Evolutionary conservation across 2,888 invertebrate species (phyloP), one percentile per base, ranked within the genome.

Genomic region (Aplocera efformata): DNA sequence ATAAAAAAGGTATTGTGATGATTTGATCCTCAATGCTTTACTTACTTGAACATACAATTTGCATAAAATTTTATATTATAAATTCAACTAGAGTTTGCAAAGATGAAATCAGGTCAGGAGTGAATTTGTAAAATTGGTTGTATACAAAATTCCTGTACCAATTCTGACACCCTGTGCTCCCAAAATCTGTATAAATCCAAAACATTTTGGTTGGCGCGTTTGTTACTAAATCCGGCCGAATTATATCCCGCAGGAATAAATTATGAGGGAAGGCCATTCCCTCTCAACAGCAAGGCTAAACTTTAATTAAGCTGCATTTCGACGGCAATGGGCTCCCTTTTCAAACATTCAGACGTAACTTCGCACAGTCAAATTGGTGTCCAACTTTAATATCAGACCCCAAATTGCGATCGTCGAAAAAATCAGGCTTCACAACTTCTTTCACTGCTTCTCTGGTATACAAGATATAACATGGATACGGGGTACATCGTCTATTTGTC

Each of bases 221-320:
- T 75, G 79, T 75, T 73, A 71, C 76, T 72, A 79, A 82, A 79
- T 78, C 76, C 71, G 55, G 53, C 72, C 68, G 71, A 80, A 80
- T 79, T 76, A 81, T 81, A 79, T 72, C 70, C 76, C 72, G 47
- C 68, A 64, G 70, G 77, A 81, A 84, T 84, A 84, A 82, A 83
- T 84, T 81, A 83, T 83, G 74, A 79, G 72, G 64, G 67, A 63
- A 65, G 71, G 61, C 75, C 71, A 74, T 76, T 74, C 68, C 66
- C 75, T 79, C 80, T 76, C 78, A 72, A 64, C 71, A 65, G 70
- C 64, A 67, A 59, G 64, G 67, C 77, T 74, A 76, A 82, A 81
- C 75, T 80, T 81, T 80, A 80, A 83, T 82, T 80, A 81, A 78
- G 81, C 78, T 79, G 75, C 77, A 77, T 79, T 80, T 81, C 71